Conservation (phyloP, 1,140 invertebrate genomes). For the Zaprionus ghesquierei region DNA sequence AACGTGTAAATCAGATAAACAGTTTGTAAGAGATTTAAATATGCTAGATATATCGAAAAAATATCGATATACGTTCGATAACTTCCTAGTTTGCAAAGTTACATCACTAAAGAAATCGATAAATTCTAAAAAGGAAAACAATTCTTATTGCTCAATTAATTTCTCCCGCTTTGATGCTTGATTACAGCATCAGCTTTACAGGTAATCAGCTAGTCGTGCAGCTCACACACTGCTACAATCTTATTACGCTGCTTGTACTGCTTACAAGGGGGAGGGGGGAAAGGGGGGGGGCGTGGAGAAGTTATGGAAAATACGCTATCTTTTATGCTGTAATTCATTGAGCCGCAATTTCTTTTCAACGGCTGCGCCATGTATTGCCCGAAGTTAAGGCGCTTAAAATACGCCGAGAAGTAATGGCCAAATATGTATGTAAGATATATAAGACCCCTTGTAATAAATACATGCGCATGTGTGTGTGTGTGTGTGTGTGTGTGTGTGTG, state of each 20-base stretch:
- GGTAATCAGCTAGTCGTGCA: neutral
- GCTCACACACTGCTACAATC: neutral
- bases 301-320: conserved; percentile 24
- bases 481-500: conserved; percentile 27
- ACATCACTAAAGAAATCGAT: neutral
- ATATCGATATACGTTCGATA: neutral
- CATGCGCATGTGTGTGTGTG: neutral
- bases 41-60: too few species aligned
- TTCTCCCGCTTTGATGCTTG: neutral
- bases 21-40: too few species aligned
- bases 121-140: neutral
- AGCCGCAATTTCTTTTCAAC: conserved; percentile 36
- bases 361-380: conserved; percentile 15
- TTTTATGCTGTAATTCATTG: conserved; percentile 41
- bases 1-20: too few species aligned
- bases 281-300: neutral
- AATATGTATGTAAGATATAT: conserved; percentile 2
- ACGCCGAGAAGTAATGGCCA: conserved; percentile 9
- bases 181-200: too few species aligned
- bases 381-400: conserved; percentile 44
- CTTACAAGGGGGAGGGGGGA: neutral
- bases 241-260: neutral
- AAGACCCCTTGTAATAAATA: neutral
- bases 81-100: neutral
- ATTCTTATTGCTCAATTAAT: neutral